Conservation (phyloP, 2,113 vertebrate species). For the Craseonycteris thonglongyai region DNA sequence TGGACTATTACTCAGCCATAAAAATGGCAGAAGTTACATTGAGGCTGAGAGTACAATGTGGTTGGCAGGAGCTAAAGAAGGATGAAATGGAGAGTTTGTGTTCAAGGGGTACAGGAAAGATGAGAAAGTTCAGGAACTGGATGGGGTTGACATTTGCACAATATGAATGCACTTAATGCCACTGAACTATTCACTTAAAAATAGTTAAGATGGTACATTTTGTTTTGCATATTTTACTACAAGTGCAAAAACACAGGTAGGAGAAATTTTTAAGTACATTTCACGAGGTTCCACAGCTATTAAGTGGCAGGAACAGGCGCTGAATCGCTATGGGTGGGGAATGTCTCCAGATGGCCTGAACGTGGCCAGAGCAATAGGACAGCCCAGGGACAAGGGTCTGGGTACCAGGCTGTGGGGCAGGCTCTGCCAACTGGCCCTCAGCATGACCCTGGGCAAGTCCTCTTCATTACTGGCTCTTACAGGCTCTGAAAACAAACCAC, state of each 20-base stretch:
- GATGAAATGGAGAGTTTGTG: no score
- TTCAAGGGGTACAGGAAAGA: not conserved
- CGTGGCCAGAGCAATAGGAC: no score
- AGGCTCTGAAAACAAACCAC: not conserved
- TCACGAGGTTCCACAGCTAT: not conserved
- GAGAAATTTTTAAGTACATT: not conserved
- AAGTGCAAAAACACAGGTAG: not conserved
- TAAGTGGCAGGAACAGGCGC: not conserved
- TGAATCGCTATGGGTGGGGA: not conserved
- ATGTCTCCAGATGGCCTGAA: not conserved
- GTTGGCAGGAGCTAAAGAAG: not conserved
- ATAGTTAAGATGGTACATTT: not conserved
- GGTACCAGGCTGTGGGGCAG: not conserved
- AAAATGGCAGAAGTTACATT: not conserved
- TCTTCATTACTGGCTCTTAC: not conserved
- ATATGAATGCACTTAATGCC: not conserved
- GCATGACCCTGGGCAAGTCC: not conserved
- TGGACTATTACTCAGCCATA: not conserved
- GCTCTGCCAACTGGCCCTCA: not conserved
- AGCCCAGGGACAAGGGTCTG: rapidly evolving
- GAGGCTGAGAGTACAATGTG: not conserved
- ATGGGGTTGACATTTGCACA: no score
- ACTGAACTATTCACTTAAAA: not conserved
- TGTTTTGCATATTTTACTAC: not conserved
- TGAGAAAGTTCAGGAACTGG: not conserved